These are phyloP conservation scores for Cavia porcellus DNA, from an alignment of 2,113 vertebrate species.

Conservation along the genomic window DNA sequence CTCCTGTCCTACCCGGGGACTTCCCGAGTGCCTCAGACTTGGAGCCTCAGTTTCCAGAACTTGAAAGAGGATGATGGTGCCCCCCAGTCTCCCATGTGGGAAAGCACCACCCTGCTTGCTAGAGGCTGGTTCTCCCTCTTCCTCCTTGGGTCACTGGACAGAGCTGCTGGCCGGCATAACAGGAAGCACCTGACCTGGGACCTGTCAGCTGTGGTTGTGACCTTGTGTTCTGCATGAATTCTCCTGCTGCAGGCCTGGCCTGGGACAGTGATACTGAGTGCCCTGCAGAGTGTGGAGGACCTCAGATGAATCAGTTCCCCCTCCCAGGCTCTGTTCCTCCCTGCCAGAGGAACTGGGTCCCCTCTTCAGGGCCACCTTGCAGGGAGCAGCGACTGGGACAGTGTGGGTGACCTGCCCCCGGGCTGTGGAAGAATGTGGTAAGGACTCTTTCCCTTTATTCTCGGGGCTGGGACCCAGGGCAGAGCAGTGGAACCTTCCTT, in stretches of 20 bases:
- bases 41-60: not conserved
- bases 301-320: not conserved
- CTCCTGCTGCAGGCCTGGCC: not conserved
- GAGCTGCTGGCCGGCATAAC: slow-evolving; percentile 61
- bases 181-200: slow-evolving; percentile 77
- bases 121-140: not conserved
- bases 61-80: not conserved
- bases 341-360: not conserved
- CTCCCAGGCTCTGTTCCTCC: not conserved
- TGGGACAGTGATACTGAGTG: not conserved
- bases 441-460: slow-evolving; percentile 23
- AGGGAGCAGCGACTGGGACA: not conserved
- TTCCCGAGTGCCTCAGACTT: not conserved
- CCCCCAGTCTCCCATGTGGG: not conserved
- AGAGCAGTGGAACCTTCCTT: not conserved
- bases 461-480: not conserved
- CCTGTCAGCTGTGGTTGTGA: not conserved
- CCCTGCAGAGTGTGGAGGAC: not conserved
- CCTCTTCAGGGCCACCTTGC: not conserved
- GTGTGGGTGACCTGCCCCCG: not conserved
- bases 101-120: not conserved
- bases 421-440: slow-evolving; percentile 63
- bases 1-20: not conserved
- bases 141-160: not conserved
- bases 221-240: slow-evolving; percentile 39